Conservation (phyloP, 2,888 invertebrate genomes). For the Hypena proboscidalis region DNA sequence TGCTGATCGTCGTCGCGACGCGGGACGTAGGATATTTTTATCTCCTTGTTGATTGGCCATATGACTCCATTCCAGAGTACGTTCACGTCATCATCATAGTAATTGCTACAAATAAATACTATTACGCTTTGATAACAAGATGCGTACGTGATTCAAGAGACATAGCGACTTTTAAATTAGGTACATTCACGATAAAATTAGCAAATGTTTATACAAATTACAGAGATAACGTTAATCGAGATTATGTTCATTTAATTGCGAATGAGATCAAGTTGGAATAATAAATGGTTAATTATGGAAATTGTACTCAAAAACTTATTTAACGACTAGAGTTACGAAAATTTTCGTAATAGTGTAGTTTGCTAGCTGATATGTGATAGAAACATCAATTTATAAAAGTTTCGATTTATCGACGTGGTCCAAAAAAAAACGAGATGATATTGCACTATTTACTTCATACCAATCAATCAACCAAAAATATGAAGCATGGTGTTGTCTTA, state of each 20-base stretch:
- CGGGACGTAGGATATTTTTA: no score
- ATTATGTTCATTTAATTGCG: slow-evolving; percentile 9
- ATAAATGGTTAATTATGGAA: slow-evolving; percentile 14
- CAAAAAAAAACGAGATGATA: no score
- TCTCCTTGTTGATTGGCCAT: not conserved
- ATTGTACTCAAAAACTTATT: slow-evolving; percentile 7
- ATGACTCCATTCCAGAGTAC: slow-evolving; percentile 22
- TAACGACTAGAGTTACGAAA: not conserved
- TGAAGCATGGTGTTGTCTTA: no score
- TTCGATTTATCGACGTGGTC: no score
- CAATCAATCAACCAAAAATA: no score
- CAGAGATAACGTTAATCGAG: slow-evolving; percentile 3
- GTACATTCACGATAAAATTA: not conserved
- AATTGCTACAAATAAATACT: slow-evolving; percentile 42
- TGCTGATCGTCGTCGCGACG: no score
- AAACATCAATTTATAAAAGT: no score
- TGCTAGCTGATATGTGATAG: no score
- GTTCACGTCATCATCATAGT: slow-evolving; percentile 14
- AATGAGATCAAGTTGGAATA: slow-evolving; percentile 9
- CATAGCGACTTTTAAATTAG: slow-evolving; percentile 5
- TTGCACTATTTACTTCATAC: no score
- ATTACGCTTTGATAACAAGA: slow-evolving; percentile 60
- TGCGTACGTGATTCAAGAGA: slow-evolving; percentile 73
- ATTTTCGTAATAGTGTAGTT: slow-evolving; percentile 1
- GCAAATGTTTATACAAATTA: no score